phyloP scores from a whole-genome alignment of 2,888 invertebrate genomes.

The Andrena praecox region DNA sequence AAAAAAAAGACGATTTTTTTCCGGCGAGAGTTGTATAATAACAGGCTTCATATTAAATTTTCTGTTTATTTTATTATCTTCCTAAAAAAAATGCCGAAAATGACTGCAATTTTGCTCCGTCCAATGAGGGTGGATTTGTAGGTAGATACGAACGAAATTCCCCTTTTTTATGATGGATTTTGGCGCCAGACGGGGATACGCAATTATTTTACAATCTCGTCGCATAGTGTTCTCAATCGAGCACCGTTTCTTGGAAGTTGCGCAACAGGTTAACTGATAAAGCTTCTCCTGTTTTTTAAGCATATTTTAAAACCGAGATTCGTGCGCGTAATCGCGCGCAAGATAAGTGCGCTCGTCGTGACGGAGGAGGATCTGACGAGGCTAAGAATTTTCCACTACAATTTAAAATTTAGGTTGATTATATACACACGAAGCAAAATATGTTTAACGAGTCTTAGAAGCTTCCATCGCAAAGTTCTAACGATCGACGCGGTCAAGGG shows the following conservation, averaged over 20 bases:
- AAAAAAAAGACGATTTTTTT: too few species aligned
- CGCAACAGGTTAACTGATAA: constrained; percentile 68
- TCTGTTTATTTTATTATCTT: too few species aligned
- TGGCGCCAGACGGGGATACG: neutral
- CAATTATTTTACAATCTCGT: constrained; percentile 29
- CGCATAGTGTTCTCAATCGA: constrained; percentile 36
- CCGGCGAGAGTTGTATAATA: too few species aligned
- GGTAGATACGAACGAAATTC: too few species aligned
- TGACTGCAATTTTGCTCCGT: too few species aligned
- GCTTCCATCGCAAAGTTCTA: neutral
- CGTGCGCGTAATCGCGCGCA: constrained; percentile 51
- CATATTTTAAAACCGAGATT: constrained; percentile 42
- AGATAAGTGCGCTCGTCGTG: constrained; percentile 55
- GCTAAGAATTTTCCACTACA: constrained; percentile 55
- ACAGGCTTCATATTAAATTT: too few species aligned
- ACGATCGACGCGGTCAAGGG: too few species aligned
- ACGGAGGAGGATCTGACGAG: constrained; percentile 33
- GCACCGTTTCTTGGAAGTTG: constrained; percentile 54
- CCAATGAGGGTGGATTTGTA: too few species aligned
- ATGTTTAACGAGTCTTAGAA: neutral
- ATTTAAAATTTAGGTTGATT: constrained; percentile 13
- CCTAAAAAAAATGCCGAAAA: too few species aligned
- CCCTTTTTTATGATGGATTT: neutral
- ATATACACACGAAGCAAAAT: neutral
- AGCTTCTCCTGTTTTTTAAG: constrained; percentile 56